A percentile compares a stretch with the other conserved stretches of the same genome.
Conservation (phyloP, 2,888 invertebrate species). For the Phortica okadai region DNA sequence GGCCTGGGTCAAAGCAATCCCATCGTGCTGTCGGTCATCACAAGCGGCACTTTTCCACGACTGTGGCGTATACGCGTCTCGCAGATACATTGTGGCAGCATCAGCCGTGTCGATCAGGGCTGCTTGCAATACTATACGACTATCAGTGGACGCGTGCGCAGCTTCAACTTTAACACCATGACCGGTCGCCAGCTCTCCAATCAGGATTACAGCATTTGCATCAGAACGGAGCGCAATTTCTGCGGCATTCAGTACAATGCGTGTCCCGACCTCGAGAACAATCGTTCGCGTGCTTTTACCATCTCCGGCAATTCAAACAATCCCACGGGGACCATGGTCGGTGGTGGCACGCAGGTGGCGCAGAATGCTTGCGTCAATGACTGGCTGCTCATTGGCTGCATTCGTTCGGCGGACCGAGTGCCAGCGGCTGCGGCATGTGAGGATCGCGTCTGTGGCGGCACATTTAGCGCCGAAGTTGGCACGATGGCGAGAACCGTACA, state of each 20-base stretch:
- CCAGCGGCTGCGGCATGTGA: constrained; percentile 82
- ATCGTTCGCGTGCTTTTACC: constrained; percentile 85
- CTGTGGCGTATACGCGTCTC: constrained; percentile 89
- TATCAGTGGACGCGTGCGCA: constrained; percentile 87
- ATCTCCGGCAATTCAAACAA: constrained; percentile 86
- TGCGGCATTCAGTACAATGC: constrained; percentile 90
- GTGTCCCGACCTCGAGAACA: constrained; percentile 84
- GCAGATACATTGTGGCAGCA: constrained; percentile 87
- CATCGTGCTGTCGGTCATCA: constrained; percentile 87
- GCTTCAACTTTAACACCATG: constrained; percentile 89
- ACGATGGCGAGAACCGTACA: constrained; percentile 83
- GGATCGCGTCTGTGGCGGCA: constrained; percentile 89
- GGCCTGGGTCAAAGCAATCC: constrained; percentile 84
- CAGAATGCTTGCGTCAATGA: constrained; percentile 84
- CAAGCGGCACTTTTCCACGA: constrained; percentile 86
- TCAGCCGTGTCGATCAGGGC: constrained; percentile 79
- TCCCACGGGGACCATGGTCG: constrained; percentile 84
- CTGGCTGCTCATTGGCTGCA: constrained; percentile 89
- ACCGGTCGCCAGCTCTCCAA: constrained; percentile 89
- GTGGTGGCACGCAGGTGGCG: constrained; percentile 80
- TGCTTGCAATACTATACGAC: constrained; percentile 78
- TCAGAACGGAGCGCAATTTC: constrained; percentile 89
- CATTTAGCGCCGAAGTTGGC: constrained; percentile 85
- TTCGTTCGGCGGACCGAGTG: constrained; percentile 76
- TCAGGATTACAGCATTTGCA: constrained; percentile 92